A percentile compares a stretch with the other conserved stretches of the same genome.
phyloP scores from a whole-genome alignment of 1,140 invertebrate species.

The Euura lappo region DNA sequence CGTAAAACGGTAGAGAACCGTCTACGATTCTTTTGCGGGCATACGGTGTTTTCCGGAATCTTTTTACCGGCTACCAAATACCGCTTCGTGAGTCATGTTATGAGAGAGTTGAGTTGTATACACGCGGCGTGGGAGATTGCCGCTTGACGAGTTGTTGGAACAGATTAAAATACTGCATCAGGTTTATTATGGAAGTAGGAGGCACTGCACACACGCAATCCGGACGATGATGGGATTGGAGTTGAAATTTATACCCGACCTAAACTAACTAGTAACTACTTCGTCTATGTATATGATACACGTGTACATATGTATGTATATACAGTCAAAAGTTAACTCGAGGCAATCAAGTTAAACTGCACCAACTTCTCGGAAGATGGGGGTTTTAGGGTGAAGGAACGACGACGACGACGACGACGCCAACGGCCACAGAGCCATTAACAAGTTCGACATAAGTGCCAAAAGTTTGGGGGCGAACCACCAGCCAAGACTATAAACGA shows the following conservation, averaged over 20 bases:
- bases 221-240: background rate
- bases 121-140: no score
- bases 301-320: no score
- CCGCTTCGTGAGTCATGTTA: no score
- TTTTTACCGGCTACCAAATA: no score
- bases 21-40: no score
- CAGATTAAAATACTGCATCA: no score
- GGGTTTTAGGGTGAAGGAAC: slow-evolving; percentile 1
- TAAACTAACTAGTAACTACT: slow-evolving; percentile 32
- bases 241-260: slow-evolving; percentile 18
- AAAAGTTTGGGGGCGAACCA: slow-evolving; percentile 20
- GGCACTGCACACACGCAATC: background rate
- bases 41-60: no score
- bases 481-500: slow-evolving; percentile 23
- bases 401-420: background rate
- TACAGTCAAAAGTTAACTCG: slow-evolving; percentile 29
- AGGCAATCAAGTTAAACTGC: slow-evolving; percentile 37
- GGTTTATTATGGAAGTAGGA: background rate
- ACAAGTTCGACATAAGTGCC: slow-evolving; percentile 40
- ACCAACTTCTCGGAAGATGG: slow-evolving; percentile 30
- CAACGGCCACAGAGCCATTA: slow-evolving; percentile 31
- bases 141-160: no score
- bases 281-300: no score
- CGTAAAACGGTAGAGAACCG: no score
- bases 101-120: no score